These are phyloP conservation scores for Microtus richardsoni DNA, from an alignment of 2,113 vertebrate species.

Conservation along the genomic window DNA sequence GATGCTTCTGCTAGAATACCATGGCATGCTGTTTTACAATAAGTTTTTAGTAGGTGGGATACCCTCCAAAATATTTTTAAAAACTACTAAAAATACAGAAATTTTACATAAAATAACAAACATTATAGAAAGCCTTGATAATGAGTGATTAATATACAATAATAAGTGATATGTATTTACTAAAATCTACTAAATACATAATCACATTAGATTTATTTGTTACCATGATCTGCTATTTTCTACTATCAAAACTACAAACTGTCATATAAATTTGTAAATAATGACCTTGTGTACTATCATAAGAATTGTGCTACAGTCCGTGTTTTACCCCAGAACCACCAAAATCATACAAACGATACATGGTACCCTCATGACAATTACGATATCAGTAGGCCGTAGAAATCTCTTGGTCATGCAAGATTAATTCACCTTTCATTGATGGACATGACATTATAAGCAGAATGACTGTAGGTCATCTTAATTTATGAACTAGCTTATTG, in stretches of 20 bases:
- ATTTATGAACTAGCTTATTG: background rate
- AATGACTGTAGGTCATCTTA: background rate
- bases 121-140: background rate
- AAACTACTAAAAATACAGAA: background rate
- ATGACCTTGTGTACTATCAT: background rate
- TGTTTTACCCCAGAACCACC: background rate
- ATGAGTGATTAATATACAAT: background rate
- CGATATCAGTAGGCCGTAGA: fast-evolving
- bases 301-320: background rate
- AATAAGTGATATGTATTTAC: background rate
- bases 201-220: background rate
- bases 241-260: background rate
- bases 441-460: background rate
- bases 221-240: background rate
- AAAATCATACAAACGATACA: background rate
- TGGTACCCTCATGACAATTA: background rate
- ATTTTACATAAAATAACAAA: background rate
- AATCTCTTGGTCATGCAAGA: background rate
- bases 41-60: background rate
- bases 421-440: background rate
- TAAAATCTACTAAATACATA: background rate
- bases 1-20: background rate
- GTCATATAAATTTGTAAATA: background rate
- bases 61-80: background rate
- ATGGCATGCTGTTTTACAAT: fast-evolving